Evolutionary conservation across 2,888 invertebrate species (phyloP).

Genomic region (Molorchus minor): DNA sequence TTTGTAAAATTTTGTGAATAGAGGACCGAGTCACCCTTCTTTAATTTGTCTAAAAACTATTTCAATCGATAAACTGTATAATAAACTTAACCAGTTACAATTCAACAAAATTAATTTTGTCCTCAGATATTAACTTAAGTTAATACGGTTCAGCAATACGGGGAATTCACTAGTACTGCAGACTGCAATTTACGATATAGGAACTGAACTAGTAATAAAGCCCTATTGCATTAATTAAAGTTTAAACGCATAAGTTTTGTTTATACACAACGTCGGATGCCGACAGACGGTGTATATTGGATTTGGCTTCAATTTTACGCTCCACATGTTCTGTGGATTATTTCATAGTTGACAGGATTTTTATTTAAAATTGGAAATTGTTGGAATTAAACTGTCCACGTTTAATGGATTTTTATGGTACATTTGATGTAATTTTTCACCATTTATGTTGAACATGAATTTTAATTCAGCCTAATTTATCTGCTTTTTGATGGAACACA

Average conservation of each 20-base stretch:
- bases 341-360: conserved; percentile 21
- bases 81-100: no score
- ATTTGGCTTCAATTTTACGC: conserved; percentile 36
- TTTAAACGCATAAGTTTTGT: conserved; percentile 25
- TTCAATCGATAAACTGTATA: no score
- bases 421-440: conserved; percentile 25
- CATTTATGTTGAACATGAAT: conserved; percentile 13
- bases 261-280: conserved; percentile 9
- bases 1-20: no score
- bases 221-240: conserved; percentile 21
- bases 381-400: conserved; percentile 22
- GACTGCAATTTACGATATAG: conserved; percentile 5
- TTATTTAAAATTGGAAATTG: conserved; percentile 22
- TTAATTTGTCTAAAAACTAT: no score
- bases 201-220: conserved; percentile 8
- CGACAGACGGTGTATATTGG: conserved; percentile 41
- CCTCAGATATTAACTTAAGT: no score
- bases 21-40: no score
- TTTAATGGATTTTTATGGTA: conserved; percentile 28
- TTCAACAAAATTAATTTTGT: no score
- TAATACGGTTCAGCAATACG: no score
- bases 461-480: conserved; percentile 5
- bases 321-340: conserved; percentile 25
- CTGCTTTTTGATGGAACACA: neutral
- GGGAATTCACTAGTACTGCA: neutral